These are phyloP conservation scores for Eulithis testata DNA, from an alignment of 2,888 invertebrate species.

Conservation along the genomic window DNA sequence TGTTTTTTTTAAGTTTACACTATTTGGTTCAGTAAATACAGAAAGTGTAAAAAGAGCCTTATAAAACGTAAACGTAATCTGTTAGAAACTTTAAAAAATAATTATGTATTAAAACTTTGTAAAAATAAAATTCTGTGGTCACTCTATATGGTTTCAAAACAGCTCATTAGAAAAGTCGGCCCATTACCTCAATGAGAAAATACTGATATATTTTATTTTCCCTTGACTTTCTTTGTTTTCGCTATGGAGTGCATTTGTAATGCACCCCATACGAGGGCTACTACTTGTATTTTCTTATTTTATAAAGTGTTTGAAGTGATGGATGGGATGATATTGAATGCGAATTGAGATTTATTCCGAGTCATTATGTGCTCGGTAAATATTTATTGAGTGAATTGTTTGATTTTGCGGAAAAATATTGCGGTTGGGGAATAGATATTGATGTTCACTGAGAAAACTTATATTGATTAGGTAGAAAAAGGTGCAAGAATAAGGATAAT, in stretches of 20 bases:
- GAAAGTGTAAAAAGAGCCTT: no score
- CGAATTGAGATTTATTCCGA: conserved; percentile 68
- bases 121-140: neutral
- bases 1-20: no score
- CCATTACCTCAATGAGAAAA: conserved; percentile 25
- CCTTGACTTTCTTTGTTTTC: conserved; percentile 56
- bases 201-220: conserved; percentile 30
- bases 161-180: conserved; percentile 51
- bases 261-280: conserved; percentile 67
- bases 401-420: conserved; percentile 18
- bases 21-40: no score
- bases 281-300: conserved; percentile 52
- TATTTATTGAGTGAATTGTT: conserved; percentile 42
- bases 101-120: no score
- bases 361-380: conserved; percentile 42
- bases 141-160: conserved; percentile 24
- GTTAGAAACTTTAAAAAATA: no score
- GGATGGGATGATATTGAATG: conserved; percentile 64
- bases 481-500: no score
- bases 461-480: neutral
- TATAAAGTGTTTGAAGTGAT: conserved; percentile 62
- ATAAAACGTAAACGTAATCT: no score
- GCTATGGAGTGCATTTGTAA: conserved; percentile 64
- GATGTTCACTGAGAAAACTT: neutral
- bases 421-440: conserved; percentile 22